Conservation (phyloP, 2,888 invertebrate genomes). For the Pollenia angustigena region DNA sequence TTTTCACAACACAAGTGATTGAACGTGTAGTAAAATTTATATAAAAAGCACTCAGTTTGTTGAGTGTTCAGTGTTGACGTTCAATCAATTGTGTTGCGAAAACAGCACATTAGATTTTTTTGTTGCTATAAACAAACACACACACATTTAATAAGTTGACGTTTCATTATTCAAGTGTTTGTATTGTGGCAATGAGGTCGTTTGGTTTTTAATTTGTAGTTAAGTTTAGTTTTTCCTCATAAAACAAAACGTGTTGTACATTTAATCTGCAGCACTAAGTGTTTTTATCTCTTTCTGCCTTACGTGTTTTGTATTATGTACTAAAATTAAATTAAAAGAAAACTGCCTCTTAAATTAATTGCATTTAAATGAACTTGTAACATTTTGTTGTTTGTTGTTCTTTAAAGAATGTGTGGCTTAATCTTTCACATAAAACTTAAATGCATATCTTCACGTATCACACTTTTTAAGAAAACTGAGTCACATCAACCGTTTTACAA, state of each 20-base stretch:
- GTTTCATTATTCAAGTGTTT: slow-evolving; percentile 14
- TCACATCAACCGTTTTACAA: neutral
- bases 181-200: neutral
- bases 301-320: neutral
- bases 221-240: neutral
- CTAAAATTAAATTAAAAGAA: neutral
- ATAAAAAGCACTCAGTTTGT: no score
- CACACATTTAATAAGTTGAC: neutral
- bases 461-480: neutral
- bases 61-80: no score
- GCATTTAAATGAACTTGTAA: slow-evolving; percentile 40
- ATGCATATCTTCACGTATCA: neutral
- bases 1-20: no score
- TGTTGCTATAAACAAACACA: neutral
- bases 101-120: no score
- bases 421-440: neutral
- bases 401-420: neutral
- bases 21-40: no score
- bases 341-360: slow-evolving; percentile 27
- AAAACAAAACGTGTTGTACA: neutral
- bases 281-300: neutral
- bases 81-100: no score
- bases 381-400: neutral
- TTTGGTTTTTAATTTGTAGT: neutral
- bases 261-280: neutral